These are phyloP conservation scores for Semotilus atromaculatus DNA, from an alignment of 2,797 vertebrate genomes.

Conservation along the genomic window DNA sequence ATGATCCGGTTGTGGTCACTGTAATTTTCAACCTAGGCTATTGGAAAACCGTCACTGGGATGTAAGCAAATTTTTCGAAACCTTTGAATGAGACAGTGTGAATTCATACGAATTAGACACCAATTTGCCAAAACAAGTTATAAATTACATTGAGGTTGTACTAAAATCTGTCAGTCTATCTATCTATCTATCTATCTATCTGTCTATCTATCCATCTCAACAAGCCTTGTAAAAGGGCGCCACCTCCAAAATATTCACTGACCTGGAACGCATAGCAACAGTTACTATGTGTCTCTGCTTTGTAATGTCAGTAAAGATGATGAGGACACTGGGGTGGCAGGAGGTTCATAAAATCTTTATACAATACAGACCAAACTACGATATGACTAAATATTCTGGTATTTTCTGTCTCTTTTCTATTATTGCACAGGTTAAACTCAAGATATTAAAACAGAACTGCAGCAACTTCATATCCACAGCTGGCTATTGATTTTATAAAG, in stretches of 20 bases:
- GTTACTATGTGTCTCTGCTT: constrained; percentile 18
- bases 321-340: neutral
- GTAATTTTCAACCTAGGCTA: constrained; percentile 19
- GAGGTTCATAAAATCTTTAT: neutral
- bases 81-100: too few species aligned
- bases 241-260: constrained; percentile 19
- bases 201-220: neutral
- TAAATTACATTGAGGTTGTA: too few species aligned
- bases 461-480: neutral
- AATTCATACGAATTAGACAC: too few species aligned
- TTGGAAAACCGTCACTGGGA: neutral
- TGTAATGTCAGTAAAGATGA: constrained; percentile 7
- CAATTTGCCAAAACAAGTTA: too few species aligned
- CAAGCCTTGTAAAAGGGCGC: neutral
- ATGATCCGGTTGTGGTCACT: constrained; percentile 24
- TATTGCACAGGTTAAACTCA: neutral
- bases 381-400: neutral
- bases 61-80: too few species aligned
- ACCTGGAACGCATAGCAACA: constrained; percentile 36
- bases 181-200: neutral
- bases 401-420: neutral
- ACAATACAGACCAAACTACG: neutral
- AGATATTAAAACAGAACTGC: neutral
- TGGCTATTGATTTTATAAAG: constrained; percentile 29
- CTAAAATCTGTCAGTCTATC: neutral